phyloP scores from a whole-genome alignment of 35 echinoderm and acorn worm species.

The Lytechinus variegatus region DNA sequence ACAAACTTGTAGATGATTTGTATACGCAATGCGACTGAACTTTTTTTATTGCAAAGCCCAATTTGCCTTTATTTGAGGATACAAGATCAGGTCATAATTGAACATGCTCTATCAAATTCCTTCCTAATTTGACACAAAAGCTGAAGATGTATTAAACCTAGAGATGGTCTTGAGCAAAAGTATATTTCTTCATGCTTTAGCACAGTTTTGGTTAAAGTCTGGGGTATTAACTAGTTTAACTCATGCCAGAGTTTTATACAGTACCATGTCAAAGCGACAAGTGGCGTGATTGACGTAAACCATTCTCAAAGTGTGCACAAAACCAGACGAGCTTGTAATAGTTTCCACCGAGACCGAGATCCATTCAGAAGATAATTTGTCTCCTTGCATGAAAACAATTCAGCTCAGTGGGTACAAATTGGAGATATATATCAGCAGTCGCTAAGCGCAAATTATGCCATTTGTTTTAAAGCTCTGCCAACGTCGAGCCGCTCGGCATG shows the following conservation, averaged over 20 bases:
- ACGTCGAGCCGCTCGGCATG: background rate
- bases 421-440: background rate
- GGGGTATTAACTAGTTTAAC: background rate
- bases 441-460: conserved; percentile 42
- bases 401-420: background rate
- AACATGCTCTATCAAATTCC: too few species aligned
- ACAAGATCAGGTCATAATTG: too few species aligned
- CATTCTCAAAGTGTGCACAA: background rate
- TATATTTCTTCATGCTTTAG: background rate
- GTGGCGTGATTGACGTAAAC: background rate
- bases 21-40: too few species aligned
- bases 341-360: background rate
- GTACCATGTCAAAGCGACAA: background rate
- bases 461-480: background rate
- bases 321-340: background rate
- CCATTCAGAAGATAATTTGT: background rate
- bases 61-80: too few species aligned
- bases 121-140: too few species aligned
- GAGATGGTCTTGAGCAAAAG: too few species aligned
- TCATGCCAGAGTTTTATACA: background rate
- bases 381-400: conserved; percentile 24
- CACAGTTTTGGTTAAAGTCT: background rate
- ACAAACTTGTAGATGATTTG: too few species aligned
- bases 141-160: too few species aligned
- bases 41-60: too few species aligned